These are phyloP conservation scores for Cheilosia urbana DNA, from an alignment of 2,888 invertebrate species.

Conservation along the genomic window DNA sequence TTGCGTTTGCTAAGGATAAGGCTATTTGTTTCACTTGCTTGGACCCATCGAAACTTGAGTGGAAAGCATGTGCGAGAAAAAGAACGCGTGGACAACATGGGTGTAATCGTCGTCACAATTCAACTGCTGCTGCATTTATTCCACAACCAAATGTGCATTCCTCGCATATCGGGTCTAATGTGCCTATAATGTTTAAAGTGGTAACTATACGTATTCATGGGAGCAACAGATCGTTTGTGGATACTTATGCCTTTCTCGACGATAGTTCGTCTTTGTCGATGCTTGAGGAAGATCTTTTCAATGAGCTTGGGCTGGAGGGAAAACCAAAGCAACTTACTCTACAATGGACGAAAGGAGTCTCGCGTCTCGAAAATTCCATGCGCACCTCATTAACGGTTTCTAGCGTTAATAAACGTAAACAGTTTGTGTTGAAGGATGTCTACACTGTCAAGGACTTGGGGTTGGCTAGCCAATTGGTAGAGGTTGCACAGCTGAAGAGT, in stretches of 20 bases:
- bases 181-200: not conserved
- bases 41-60: constrained; percentile 18
- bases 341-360: constrained; percentile 35
- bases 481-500: constrained; percentile 6
- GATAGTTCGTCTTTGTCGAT: constrained; percentile 43
- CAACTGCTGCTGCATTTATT: not conserved
- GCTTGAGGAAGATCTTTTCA: constrained; percentile 28
- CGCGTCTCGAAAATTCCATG: constrained; percentile 13
- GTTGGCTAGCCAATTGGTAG: constrained; percentile 9
- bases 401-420: not conserved
- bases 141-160: constrained; percentile 10
- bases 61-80: constrained; percentile 12
- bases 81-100: constrained; percentile 22
- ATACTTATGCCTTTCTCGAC: too few species aligned
- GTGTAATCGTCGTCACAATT: constrained; percentile 7
- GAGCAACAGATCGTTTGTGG: too few species aligned
- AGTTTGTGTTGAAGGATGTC: constrained; percentile 17
- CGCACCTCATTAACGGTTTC: constrained; percentile 16
- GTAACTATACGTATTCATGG: too few species aligned
- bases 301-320: constrained; percentile 39
- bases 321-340: constrained; percentile 21
- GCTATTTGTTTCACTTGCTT: constrained; percentile 30
- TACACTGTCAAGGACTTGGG: not conserved
- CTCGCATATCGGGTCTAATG: constrained; percentile 1
- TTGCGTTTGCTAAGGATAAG: constrained; percentile 1